These are phyloP conservation scores for Haliclystus octoradiatus DNA, from an alignment of 30 jellyfish, hydroid and myxozoan species.

Conservation along the genomic window DNA sequence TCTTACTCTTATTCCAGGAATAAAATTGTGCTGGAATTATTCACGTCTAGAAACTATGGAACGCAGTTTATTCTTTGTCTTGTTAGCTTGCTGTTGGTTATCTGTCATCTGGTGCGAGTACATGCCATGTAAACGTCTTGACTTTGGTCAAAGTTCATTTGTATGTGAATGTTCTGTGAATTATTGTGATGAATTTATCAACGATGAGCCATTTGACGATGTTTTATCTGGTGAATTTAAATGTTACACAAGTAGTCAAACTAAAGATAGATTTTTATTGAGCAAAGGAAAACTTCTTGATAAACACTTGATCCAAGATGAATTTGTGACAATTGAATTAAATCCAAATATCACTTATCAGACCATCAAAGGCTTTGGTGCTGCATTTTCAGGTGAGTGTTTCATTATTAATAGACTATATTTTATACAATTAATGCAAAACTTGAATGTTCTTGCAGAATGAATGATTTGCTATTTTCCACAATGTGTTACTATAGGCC, in stretches of 20 bases:
- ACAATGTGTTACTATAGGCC: too few relatives aligned
- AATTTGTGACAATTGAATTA: slow-evolving; percentile 4
- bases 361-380: slow-evolving; percentile 63
- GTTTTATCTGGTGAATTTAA: slow-evolving; percentile 10
- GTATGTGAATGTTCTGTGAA: slow-evolving; percentile 51
- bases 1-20: too few relatives aligned
- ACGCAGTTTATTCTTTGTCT: too few relatives aligned
- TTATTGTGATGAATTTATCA: slow-evolving; percentile 51
- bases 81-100: too few relatives aligned
- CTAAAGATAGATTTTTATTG: slow-evolving; percentile 43
- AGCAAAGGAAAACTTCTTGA: neutral
- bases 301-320: neutral
- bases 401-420: too few relatives aligned
- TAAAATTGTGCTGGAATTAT: too few relatives aligned
- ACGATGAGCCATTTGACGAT: neutral
- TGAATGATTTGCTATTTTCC: too few relatives aligned
- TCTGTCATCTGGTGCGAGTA: too few relatives aligned
- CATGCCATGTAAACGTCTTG: slow-evolving; percentile 22
- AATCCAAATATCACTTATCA: slow-evolving; percentile 28
- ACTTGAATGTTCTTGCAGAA: too few relatives aligned
- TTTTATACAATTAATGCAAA: too few relatives aligned
- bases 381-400: slow-evolving; percentile 61
- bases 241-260: slow-evolving; percentile 48
- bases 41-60: too few relatives aligned
- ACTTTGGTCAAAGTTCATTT: slow-evolving; percentile 53